phyloP scores from a whole-genome alignment of 37 sponge, comb jelly and placozoan species.

The Mnemiopsis leidyi region DNA sequence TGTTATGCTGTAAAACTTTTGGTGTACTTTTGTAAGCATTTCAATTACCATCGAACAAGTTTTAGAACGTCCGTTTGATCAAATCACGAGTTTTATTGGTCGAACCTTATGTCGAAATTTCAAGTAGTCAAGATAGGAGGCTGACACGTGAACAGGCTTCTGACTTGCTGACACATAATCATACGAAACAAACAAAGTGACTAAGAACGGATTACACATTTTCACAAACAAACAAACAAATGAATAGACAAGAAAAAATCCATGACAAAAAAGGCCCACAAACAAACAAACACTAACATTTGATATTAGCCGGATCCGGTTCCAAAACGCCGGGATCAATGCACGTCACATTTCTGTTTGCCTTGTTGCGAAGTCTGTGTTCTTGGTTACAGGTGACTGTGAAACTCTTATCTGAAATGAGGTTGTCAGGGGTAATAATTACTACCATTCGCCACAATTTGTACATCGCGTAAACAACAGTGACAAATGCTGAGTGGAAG shows the following conservation, averaged over 20 bases:
- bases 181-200: no score
- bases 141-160: no score
- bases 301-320: slow-evolving; percentile 25
- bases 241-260: neutral
- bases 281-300: neutral
- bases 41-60: neutral
- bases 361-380: neutral
- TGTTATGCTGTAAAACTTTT: neutral
- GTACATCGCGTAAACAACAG: no score
- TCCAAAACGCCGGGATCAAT: neutral
- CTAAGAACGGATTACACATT: no score
- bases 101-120: no score
- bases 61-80: neutral
- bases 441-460: no score
- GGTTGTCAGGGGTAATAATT: no score
- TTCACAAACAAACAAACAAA: neutral
- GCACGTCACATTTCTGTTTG: neutral
- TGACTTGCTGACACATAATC: no score
- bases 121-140: no score
- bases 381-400: neutral
- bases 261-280: neutral
- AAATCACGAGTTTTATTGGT: neutral
- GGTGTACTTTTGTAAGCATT: neutral
- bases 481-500: no score
- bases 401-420: slow-evolving; percentile 15